These are phyloP conservation scores for Cololabis saira DNA, from an alignment of 2,113 vertebrate genomes.

Conservation along the genomic window DNA sequence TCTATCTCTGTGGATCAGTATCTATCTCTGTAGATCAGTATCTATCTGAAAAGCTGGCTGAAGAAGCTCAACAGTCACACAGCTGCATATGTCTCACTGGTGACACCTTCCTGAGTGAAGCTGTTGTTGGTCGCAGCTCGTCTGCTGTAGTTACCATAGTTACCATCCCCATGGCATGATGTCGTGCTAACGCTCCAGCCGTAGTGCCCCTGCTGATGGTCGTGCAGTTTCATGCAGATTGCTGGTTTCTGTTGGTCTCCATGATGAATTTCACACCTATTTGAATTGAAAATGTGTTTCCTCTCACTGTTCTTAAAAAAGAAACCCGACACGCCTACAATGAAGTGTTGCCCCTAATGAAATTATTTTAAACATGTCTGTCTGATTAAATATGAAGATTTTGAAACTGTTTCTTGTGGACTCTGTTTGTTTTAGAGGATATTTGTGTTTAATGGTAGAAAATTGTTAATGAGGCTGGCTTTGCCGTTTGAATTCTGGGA, in stretches of 20 bases:
- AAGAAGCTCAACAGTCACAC: no score
- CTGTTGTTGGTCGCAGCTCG: slow-evolving; percentile 20
- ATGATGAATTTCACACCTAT: not conserved
- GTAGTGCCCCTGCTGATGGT: slow-evolving; percentile 19
- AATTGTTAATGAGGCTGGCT: no score
- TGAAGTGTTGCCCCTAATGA: slow-evolving; percentile 22
- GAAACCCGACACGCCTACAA: slow-evolving; percentile 1
- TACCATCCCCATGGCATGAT: slow-evolving; percentile 11
- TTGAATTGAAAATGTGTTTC: slow-evolving; percentile 34
- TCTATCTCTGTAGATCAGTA: no score
- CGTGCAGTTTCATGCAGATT: slow-evolving; percentile 15
- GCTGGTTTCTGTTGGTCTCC: slow-evolving; percentile 19
- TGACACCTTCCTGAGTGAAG: no score
- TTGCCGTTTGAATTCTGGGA: no score
- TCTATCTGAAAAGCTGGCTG: no score
- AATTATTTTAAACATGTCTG: slow-evolving; percentile 32
- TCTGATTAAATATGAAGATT: slow-evolving; percentile 28
- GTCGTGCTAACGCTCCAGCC: slow-evolving; percentile 18
- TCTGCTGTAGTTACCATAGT: slow-evolving; percentile 34
- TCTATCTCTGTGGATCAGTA: no score
- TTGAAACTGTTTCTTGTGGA: slow-evolving; percentile 19
- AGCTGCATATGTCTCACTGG: no score
- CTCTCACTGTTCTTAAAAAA: slow-evolving; percentile 21
- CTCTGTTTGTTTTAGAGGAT: no score
- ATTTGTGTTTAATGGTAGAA: no score